Conservation (phyloP, 2,113 vertebrate genomes). For the Machaerirhynchus nigripectus region DNA sequence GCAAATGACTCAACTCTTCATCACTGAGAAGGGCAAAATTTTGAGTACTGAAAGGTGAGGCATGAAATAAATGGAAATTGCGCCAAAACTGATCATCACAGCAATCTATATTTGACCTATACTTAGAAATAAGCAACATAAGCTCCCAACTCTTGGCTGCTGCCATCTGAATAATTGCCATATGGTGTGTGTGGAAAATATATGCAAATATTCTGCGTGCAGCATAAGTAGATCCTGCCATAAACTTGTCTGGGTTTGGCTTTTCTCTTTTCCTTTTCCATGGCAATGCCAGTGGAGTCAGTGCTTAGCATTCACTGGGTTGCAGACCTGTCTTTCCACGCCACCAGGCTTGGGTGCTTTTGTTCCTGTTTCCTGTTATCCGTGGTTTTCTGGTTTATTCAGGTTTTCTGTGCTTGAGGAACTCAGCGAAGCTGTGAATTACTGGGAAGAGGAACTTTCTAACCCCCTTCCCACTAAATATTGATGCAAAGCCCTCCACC, state of each 20-base stretch:
- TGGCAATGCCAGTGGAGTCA: background rate
- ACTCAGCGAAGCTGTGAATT: background rate
- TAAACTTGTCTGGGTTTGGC: background rate
- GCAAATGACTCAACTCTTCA: background rate
- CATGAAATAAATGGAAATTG: background rate
- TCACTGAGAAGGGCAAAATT: background rate
- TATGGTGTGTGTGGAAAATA: conserved; percentile 20
- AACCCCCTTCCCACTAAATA: background rate
- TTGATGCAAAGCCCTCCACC: background rate
- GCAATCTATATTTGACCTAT: background rate
- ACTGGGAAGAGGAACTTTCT: background rate
- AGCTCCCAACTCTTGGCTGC: background rate
- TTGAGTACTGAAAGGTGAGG: background rate
- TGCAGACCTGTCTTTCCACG: background rate
- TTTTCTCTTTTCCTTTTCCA: background rate
- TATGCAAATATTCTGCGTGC: background rate
- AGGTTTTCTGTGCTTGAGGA: background rate
- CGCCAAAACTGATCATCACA: background rate
- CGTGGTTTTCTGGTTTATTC: background rate
- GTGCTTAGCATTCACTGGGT: background rate
- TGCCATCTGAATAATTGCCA: conserved; percentile 20
- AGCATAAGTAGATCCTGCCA: background rate
- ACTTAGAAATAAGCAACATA: background rate
- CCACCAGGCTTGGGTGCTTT: background rate
- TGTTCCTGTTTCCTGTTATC: background rate